Evolutionary conservation across 2,797 vertebrate species (phyloP).

Genomic region (Cheirogaleus major): DNA sequence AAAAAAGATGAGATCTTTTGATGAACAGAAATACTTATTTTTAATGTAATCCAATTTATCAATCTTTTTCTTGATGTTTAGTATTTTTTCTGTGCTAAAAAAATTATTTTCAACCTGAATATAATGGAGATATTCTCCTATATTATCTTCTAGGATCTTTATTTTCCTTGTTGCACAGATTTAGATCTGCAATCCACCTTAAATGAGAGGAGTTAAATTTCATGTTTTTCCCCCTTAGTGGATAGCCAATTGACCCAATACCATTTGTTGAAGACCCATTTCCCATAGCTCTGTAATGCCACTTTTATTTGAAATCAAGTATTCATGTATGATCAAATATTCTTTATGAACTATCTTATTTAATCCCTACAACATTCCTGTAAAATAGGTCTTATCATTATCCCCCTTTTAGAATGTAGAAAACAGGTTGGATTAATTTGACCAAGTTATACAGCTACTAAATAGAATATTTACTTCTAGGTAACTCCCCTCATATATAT

Average conservation of each 20-base stretch:
- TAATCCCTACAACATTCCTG: background rate
- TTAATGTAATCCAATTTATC: background rate
- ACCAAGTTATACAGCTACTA: background rate
- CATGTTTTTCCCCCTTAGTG: background rate
- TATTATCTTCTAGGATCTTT: background rate
- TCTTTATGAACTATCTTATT: background rate
- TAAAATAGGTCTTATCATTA: background rate
- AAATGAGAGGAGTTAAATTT: background rate
- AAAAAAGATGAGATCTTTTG: background rate
- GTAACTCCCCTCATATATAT: background rate
- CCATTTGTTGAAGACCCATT: background rate
- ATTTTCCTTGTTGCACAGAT: background rate
- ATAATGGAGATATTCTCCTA: background rate
- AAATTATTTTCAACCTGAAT: background rate
- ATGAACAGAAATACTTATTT: conserved; percentile 1
- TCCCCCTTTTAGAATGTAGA: background rate
- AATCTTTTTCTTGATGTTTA: background rate
- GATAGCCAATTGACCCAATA: background rate
- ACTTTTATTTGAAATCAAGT: background rate
- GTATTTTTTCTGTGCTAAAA: background rate
- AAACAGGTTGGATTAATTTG: background rate
- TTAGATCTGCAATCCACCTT: background rate
- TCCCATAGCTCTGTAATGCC: background rate
- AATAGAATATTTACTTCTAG: background rate
- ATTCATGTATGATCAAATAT: background rate